A percentile compares a stretch with the other conserved stretches of the same genome.
Evolutionary conservation across 2,888 invertebrate species (phyloP).

Genomic region (Lepidochrysops patricia): DNA sequence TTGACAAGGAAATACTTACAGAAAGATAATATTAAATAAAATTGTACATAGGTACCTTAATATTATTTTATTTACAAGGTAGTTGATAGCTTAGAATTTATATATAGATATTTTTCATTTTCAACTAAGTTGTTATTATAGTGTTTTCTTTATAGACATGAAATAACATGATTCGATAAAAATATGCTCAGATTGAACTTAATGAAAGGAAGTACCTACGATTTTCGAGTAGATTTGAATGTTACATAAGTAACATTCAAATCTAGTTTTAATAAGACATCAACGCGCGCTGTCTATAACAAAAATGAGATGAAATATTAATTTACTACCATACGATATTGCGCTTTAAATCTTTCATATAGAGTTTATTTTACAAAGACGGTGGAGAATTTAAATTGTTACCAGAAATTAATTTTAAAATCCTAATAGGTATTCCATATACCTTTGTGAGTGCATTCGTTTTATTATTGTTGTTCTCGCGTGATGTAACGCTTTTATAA

Average conservation of each 20-base stretch:
- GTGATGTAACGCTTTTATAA: not conserved
- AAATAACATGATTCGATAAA: too few species aligned
- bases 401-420: slow-evolving; percentile 2
- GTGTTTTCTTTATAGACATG: too few species aligned
- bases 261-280: not conserved
- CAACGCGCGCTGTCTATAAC: slow-evolving; percentile 5
- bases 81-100: too few species aligned
- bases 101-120: too few species aligned
- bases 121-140: too few species aligned
- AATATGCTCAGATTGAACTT: too few species aligned
- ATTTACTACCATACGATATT: not conserved
- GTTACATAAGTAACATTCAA: not conserved
- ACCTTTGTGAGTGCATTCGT: slow-evolving; percentile 6
- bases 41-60: too few species aligned
- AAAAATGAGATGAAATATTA: slow-evolving; percentile 7
- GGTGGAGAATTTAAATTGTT: not conserved
- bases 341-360: not conserved
- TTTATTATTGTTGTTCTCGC: not conserved
- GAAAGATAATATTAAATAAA: too few species aligned
- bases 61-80: too few species aligned
- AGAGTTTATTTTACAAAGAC: not conserved
- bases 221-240: too few species aligned
- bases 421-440: slow-evolving; percentile 8
- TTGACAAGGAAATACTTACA: too few species aligned
- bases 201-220: too few species aligned